phyloP scores from a whole-genome alignment of 2,888 invertebrate species.

The Amiota minor region DNA sequence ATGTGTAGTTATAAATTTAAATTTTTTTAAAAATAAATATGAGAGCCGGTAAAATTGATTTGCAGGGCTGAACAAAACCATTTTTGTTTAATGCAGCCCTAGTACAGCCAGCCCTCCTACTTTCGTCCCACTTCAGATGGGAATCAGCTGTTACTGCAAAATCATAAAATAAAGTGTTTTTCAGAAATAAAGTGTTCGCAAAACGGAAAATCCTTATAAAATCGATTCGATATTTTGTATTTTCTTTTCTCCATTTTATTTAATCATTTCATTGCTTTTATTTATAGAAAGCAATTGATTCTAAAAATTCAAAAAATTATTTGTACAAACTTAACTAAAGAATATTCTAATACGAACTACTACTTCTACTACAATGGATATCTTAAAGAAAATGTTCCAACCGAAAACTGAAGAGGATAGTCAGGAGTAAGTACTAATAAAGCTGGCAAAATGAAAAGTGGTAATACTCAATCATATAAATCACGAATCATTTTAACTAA shows the following conservation, averaged over 20 bases:
- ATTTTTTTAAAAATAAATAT: no score
- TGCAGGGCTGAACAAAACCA: background rate
- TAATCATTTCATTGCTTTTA: constrained; percentile 18
- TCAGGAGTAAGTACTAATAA: constrained; percentile 45
- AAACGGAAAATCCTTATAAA: constrained; percentile 1
- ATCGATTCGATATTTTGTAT: constrained; percentile 16
- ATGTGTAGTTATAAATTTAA: no score
- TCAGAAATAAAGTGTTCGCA: constrained; percentile 10
- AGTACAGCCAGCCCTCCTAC: background rate
- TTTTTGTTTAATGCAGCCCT: background rate
- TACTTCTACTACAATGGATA: constrained; percentile 51
- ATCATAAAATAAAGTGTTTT: background rate
- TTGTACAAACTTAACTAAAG: background rate
- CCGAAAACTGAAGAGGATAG: constrained; percentile 52
- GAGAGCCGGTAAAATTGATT: no score
- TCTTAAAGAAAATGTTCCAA: constrained; percentile 64
- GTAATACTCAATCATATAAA: background rate
- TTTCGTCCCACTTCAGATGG: background rate
- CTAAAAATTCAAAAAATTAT: constrained; percentile 15
- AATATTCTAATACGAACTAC: constrained; percentile 2
- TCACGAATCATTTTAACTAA: no score
- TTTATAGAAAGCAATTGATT: background rate
- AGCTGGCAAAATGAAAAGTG: background rate
- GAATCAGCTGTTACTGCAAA: background rate
- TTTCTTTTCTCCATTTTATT: constrained; percentile 17